Evolutionary conservation across 2,113 vertebrate genomes (phyloP).

Genomic region (Myotis lucifugus): DNA sequence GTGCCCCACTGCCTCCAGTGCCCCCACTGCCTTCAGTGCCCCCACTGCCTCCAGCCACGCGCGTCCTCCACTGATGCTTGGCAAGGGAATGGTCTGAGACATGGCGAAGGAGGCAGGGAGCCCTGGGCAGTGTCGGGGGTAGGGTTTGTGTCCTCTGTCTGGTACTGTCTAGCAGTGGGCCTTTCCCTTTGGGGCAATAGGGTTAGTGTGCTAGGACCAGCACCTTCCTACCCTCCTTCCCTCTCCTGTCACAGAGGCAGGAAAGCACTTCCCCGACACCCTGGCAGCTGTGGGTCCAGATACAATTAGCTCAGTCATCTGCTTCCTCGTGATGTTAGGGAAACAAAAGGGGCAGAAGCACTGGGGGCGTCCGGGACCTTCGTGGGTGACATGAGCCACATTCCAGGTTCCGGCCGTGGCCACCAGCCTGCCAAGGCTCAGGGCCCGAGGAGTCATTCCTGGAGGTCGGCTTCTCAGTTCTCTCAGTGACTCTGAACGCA

Average conservation of each 20-base stretch:
- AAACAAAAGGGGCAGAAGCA: not conserved
- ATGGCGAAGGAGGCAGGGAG: accelerated
- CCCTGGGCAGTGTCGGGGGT: not conserved
- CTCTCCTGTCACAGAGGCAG: not conserved
- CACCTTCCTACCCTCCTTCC: not conserved
- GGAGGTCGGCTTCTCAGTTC: not conserved
- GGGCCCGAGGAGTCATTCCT: not conserved
- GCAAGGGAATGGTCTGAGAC: not conserved
- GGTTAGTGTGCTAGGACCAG: not conserved
- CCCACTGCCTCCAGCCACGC: not conserved
- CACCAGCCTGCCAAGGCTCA: not conserved
- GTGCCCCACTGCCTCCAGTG: too few species aligned
- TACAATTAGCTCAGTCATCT: not conserved
- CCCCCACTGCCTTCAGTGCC: not conserved
- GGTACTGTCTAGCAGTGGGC: not conserved
- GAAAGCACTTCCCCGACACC: not conserved
- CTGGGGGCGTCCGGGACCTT: not conserved
- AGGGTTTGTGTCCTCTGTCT: too few species aligned
- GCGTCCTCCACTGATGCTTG: not conserved
- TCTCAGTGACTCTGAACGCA: not conserved
- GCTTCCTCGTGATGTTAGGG: not conserved
- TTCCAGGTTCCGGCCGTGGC: not conserved
- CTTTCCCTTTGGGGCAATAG: too few species aligned
- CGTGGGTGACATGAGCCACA: not conserved
- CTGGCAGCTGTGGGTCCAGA: not conserved